A percentile compares a stretch with the other conserved stretches of the same genome.
Conservation (phyloP, 2,113 vertebrate species). For the Corythornis cristatus region DNA sequence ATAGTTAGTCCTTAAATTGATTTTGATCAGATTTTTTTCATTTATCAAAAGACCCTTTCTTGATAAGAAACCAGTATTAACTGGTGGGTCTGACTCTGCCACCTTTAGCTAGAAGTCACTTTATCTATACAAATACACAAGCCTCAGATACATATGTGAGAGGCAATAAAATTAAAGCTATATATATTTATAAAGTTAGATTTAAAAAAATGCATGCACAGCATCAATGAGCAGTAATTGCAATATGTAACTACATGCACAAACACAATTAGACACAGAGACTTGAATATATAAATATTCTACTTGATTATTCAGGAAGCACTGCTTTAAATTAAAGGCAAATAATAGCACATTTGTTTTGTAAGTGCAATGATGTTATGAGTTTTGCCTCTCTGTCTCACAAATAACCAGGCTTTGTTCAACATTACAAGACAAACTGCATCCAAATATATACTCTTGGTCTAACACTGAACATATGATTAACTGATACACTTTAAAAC, state of each 20-base stretch:
- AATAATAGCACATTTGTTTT: conserved; percentile 42
- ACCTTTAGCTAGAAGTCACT: background rate
- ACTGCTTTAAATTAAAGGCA: background rate
- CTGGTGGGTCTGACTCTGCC: background rate
- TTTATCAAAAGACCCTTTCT: background rate
- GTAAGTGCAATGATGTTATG: background rate
- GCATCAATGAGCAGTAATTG: conserved; percentile 16
- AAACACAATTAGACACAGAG: conserved; percentile 46
- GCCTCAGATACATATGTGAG: background rate
- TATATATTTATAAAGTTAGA: background rate
- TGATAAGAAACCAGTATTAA: background rate
- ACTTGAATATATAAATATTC: conserved; percentile 14
- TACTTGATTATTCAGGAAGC: conserved; percentile 18
- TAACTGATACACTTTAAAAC: background rate
- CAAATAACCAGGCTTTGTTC: background rate
- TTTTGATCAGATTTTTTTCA: background rate
- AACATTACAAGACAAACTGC: background rate
- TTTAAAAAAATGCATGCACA: background rate
- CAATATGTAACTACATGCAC: conserved; percentile 1
- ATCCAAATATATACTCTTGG: background rate
- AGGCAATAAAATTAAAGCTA: background rate
- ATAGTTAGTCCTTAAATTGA: background rate
- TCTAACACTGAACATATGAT: background rate
- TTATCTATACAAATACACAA: background rate
- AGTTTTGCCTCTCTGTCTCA: background rate